These are phyloP conservation scores for Betta splendens DNA, from an alignment of 2,797 vertebrate genomes.

Conservation along the genomic window DNA sequence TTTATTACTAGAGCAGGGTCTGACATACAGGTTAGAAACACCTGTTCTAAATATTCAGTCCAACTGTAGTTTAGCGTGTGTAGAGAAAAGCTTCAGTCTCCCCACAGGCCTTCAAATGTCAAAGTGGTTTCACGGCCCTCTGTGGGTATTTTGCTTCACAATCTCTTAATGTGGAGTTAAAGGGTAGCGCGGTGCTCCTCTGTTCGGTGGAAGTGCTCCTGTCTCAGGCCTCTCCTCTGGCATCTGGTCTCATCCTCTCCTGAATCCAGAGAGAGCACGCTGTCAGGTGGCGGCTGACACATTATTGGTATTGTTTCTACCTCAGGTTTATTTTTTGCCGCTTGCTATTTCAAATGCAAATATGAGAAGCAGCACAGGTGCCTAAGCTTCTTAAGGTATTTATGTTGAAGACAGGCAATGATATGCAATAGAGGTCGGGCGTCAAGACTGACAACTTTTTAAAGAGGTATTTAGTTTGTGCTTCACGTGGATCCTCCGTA, in stretches of 20 bases:
- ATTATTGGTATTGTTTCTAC: conserved; percentile 30
- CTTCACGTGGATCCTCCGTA: conserved; percentile 17
- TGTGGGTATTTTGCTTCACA: too few species aligned
- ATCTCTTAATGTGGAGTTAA: too few species aligned
- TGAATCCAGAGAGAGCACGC: conserved; percentile 19
- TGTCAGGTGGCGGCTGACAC: conserved; percentile 41
- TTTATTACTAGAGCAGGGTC: too few species aligned
- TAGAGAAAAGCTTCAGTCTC: conserved; percentile 3
- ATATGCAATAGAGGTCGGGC: background rate
- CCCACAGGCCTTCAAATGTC: background rate
- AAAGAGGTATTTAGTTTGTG: too few species aligned
- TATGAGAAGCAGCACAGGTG: background rate
- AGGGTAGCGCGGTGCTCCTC: conserved; percentile 8
- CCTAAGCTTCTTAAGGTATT: conserved; percentile 13
- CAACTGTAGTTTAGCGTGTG: background rate
- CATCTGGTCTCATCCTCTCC: conserved; percentile 20
- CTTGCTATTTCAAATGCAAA: conserved; percentile 34
- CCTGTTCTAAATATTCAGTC: too few species aligned
- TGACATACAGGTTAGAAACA: too few species aligned
- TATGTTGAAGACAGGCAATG: background rate
- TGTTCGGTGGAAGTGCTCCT: conserved; percentile 4
- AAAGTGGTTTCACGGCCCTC: background rate
- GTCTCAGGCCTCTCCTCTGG: conserved; percentile 16
- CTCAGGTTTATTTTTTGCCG: conserved; percentile 19
- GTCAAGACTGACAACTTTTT: conserved; percentile 7